Percentiles rank a stretch among this genome's conserved stretches.
phyloP scores from a whole-genome alignment of 2,113 vertebrate species.

The Setophaga coronata region DNA sequence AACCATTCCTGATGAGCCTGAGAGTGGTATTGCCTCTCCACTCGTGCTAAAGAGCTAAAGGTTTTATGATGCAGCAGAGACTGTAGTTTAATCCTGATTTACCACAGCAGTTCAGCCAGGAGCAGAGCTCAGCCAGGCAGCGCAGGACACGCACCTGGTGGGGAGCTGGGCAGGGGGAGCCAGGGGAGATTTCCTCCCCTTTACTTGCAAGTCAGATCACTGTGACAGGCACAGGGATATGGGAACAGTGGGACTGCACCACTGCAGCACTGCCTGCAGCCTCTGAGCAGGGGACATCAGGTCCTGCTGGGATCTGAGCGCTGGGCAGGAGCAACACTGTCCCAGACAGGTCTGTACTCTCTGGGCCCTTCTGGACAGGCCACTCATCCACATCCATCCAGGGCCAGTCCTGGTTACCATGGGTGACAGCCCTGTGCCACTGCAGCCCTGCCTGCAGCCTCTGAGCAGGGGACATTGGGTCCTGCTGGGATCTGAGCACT shows the following conservation, averaged over 20 bases:
- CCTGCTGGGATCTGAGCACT: fast-evolving
- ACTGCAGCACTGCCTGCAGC: neutral
- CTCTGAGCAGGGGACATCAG: fast-evolving
- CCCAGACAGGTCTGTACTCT: neutral
- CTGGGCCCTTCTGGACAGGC: fast-evolving
- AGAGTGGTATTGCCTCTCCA: neutral
- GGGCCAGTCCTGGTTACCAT: neutral
- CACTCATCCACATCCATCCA: no score
- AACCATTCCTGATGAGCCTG: constrained; percentile 18
- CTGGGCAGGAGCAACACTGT: fast-evolving
- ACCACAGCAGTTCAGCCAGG: neutral
- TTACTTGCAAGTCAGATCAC: neutral
- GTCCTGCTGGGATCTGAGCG: fast-evolving
- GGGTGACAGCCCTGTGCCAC: neutral
- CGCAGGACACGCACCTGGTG: fast-evolving
- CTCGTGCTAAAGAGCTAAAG: constrained; percentile 34
- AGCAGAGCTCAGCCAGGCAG: neutral
- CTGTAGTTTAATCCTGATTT: constrained; percentile 51
- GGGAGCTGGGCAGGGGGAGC: neutral
- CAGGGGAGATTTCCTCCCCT: neutral
- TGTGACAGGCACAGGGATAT: neutral
- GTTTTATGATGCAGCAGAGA: constrained; percentile 37
- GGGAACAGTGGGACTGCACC: fast-evolving
- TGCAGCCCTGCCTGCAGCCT: neutral
- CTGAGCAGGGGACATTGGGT: fast-evolving